These are phyloP conservation scores for Mugil cephalus DNA, from an alignment of 2,113 vertebrate genomes.

Conservation along the genomic window DNA sequence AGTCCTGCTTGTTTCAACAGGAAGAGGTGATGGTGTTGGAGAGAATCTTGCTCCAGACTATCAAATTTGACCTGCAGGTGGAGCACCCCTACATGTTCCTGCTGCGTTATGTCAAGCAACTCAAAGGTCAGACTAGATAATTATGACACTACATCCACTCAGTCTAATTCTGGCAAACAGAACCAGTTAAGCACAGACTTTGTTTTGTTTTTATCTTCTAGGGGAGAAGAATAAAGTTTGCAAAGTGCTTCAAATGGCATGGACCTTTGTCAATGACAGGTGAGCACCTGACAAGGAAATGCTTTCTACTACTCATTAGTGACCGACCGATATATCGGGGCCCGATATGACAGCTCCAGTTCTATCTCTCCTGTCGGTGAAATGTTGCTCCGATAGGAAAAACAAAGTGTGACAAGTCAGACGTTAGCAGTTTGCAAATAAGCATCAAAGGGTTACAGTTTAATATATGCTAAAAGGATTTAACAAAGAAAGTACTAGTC, in stretches of 20 bases:
- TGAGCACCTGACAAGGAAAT: conserved; percentile 56
- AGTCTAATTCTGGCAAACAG: not conserved
- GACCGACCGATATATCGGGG: too few relatives aligned
- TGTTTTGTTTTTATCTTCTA: conserved; percentile 60
- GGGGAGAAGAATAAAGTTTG: conserved; percentile 99
- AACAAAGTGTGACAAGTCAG: too few relatives aligned
- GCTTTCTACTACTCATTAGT: not conserved
- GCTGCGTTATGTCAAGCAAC: conserved; percentile 97
- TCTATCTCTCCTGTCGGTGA: too few relatives aligned
- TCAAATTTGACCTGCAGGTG: conserved; percentile 98
- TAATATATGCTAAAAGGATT: too few relatives aligned
- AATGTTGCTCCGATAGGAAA: too few relatives aligned
- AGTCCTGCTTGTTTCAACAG: conserved; percentile 72
- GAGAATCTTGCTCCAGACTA: conserved; percentile 96
- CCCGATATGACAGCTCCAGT: too few relatives aligned
- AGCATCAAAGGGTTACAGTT: too few relatives aligned
- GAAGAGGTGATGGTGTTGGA: conserved; percentile 99
- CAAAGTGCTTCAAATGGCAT: conserved; percentile 98
- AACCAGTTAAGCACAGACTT: not conserved
- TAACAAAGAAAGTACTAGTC: too few relatives aligned
- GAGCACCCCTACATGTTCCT: conserved; percentile 99
- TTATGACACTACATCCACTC: not conserved
- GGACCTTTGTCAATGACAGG: conserved; percentile 99
- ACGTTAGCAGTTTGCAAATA: too few relatives aligned
- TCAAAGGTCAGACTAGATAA: conserved; percentile 88